Percentiles rank a stretch among this genome's conserved stretches.
Conservation (phyloP, 2,888 invertebrate species). For the Alentia gelatinosa region DNA sequence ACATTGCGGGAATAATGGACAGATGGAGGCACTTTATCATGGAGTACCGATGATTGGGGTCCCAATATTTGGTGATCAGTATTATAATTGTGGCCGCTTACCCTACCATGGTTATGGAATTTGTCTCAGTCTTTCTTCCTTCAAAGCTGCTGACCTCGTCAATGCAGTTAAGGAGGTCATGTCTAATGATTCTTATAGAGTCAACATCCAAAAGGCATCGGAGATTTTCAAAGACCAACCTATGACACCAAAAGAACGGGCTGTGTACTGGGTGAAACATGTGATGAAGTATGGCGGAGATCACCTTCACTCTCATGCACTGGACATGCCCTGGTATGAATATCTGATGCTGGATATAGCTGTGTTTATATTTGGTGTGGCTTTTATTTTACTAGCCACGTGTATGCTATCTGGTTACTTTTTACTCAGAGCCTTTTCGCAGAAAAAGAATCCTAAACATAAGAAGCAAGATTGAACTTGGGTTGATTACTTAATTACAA, state of each 20-base stretch:
- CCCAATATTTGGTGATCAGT: constrained; percentile 67
- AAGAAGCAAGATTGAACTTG: no score
- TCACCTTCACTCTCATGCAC: constrained; percentile 66
- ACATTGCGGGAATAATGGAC: constrained; percentile 69
- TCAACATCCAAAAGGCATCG: constrained; percentile 61
- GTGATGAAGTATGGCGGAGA: constrained; percentile 68
- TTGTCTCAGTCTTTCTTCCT: neutral
- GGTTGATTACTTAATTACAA: no score
- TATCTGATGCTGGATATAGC: constrained; percentile 65
- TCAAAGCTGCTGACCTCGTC: constrained; percentile 59
- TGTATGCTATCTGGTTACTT: no score
- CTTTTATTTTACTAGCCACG: neutral
- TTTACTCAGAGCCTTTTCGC: no score
- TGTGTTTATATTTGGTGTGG: neutral
- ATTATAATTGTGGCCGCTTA: constrained; percentile 63
- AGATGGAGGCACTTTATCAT: constrained; percentile 68
- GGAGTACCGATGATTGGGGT: constrained; percentile 68
- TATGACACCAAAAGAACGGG: constrained; percentile 64
- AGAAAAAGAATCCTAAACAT: no score
- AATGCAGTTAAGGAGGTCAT: constrained; percentile 58
- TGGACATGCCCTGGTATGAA: constrained; percentile 67
- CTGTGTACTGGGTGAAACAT: constrained; percentile 69
- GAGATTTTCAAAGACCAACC: constrained; percentile 59
- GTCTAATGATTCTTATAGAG: constrained; percentile 58
- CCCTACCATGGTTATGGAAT: constrained; percentile 63